Base-by-base conservation (phyloP, 35 echinoderm and acorn worm genomes). In the Acanthaster planci region DNA sequence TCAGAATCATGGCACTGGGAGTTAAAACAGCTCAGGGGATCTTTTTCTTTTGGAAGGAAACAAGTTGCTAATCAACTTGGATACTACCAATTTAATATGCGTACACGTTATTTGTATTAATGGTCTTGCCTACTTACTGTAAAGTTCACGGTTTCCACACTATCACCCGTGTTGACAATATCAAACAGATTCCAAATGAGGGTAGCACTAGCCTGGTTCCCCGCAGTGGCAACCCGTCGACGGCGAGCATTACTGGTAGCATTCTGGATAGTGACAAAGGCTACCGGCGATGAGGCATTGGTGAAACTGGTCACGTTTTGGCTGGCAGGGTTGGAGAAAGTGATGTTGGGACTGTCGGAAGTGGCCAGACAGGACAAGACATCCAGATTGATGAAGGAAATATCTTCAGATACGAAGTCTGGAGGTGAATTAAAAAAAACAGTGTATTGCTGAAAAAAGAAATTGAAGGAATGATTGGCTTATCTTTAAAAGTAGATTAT, bases 161-260 rank as follows among this genome's bases (percentile, higher is more conserved):
- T 36, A 27, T 52, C 30, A 39, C 56, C 82, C 5, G 37, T 34
- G 29, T 84, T 84, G 12, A 34, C 38, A 37, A 84, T 40, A 59
- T 84, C 59, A 36, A 36, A 52, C 37, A 84, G 52, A 37, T 51
- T 67, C 82, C 82, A 84, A 12, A 68, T 38, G 5, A 84, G 39
- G 17, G 7, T 84, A 40, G 82, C 39, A 35, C 36, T n/a, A 8
- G 79, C 39, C 18, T 30, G 18, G 51, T 18, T 52, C 22, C 12
- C 27, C 53, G 10, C 51, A n/a, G 12, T 51, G 18, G 23, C 64
- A 30, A 2, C 23, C 2, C 39, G 18, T 21, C 53, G 19, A 51
- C 51, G 79, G 1, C 40, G 23, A 1, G 76, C 31, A 16, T 31
- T 77, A 31, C 17, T 37, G 18, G 64, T 72, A 72, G 26, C 29